A percentile compares a stretch with the other conserved stretches of the same genome.
phyloP scores from a whole-genome alignment of 1,140 invertebrate species.

The Formica exsecta region DNA sequence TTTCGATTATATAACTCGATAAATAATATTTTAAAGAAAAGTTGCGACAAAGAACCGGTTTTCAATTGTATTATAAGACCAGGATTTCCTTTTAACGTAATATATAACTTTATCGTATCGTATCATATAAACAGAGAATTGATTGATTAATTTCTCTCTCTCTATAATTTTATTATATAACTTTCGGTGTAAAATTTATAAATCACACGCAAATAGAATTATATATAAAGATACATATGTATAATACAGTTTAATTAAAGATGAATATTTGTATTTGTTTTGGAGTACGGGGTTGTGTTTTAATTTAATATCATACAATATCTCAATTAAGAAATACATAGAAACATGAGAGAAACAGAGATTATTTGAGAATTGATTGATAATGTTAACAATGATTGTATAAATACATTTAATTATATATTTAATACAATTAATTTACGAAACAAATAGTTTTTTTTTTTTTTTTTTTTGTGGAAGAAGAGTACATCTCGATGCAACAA shows the following conservation, averaged over 20 bases:
- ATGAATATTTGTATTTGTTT: neutral
- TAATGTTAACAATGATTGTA: no score
- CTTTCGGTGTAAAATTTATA: neutral
- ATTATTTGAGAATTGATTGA: neutral
- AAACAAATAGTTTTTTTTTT: no score
- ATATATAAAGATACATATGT: no score
- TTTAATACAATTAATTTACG: neutral
- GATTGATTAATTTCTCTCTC: no score
- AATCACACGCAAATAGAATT: neutral
- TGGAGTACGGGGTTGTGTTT: neutral
- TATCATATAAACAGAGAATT: neutral
- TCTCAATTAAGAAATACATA: neutral
- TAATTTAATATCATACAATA: neutral
- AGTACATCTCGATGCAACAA: neutral
- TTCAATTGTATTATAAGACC: neutral
- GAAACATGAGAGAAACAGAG: no score
- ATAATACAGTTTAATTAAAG: slow-evolving; percentile 15
- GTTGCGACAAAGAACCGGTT: neutral
- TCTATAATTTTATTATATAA: neutral
- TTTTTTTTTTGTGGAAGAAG: no score
- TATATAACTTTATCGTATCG: neutral
- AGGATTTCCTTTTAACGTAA: slow-evolving; percentile 8
- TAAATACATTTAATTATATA: no score
- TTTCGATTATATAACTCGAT: neutral
- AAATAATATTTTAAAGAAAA: neutral